Percentiles rank a stretch among this genome's conserved stretches.
These are phyloP conservation scores for Marmota flaviventris DNA, from an alignment of 2,113 vertebrate genomes.

Conservation along the genomic window DNA sequence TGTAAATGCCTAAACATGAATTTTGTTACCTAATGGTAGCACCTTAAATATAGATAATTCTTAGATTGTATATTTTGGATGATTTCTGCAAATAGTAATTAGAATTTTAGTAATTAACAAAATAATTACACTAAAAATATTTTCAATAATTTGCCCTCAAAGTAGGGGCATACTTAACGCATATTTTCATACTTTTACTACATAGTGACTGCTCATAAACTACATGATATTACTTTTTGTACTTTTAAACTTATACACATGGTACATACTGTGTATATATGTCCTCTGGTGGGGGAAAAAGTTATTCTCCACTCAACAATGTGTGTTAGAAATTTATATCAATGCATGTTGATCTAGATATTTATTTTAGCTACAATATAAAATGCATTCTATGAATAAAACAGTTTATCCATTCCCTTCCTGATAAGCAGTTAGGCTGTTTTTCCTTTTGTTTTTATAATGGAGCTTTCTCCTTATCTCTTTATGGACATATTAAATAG, in stretches of 20 bases:
- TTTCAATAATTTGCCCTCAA: neutral
- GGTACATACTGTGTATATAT: neutral
- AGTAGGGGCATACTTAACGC: neutral
- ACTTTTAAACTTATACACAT: slow-evolving; percentile 18
- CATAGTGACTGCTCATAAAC: neutral
- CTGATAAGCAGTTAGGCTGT: neutral
- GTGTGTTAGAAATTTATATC: slow-evolving; percentile 8
- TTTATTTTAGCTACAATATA: neutral
- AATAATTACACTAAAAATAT: neutral
- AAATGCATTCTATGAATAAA: neutral
- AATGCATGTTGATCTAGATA: neutral
- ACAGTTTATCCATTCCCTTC: neutral
- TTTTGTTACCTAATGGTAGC: neutral
- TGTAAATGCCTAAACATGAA: neutral
- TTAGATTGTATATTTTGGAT: neutral
- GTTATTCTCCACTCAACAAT: neutral
- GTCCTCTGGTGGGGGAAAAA: neutral
- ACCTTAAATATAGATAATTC: neutral
- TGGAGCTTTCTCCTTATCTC: neutral
- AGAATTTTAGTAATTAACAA: slow-evolving; percentile 24
- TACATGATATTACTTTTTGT: slow-evolving; percentile 3
- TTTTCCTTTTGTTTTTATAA: neutral
- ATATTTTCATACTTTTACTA: slow-evolving; percentile 11
- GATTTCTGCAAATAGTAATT: slow-evolving; percentile 30
- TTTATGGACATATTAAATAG: neutral